Conservation (phyloP, 2,888 invertebrate species). For the Chrysolina oricalcia region DNA sequence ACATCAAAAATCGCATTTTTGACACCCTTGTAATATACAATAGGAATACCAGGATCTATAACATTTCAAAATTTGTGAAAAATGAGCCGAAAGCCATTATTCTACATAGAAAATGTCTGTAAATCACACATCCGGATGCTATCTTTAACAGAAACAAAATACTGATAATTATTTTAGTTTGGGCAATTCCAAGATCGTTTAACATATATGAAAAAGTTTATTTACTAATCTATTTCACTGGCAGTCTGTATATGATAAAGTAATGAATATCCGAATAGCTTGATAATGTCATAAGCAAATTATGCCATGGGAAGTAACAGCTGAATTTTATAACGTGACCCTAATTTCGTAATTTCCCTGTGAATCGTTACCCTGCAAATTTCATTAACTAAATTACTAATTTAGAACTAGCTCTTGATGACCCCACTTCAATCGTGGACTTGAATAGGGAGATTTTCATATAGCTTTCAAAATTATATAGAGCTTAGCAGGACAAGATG, state of each 20-base stretch:
- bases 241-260: not conserved
- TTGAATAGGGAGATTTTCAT: not conserved
- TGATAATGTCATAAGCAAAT: slow-evolving; percentile 17
- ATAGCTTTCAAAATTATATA: not conserved
- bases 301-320: not conserved
- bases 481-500: not conserved
- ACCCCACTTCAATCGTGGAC: not conserved
- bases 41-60: no score
- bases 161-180: no score
- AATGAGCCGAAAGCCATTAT: no score
- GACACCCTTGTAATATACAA: no score
- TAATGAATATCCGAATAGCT: slow-evolving; percentile 1
- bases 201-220: not conserved
- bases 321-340: slow-evolving; percentile 20
- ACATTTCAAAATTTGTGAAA: no score
- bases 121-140: no score
- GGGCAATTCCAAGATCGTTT: not conserved
- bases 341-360: slow-evolving; percentile 20
- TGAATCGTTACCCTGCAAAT: slow-evolving; percentile 19
- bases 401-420: slow-evolving; percentile 9
- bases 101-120: no score
- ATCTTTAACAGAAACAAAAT: no score
- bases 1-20: no score
- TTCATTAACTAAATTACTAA: slow-evolving; percentile 21
- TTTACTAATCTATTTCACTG: not conserved